Base-by-base conservation (phyloP, 2,888 invertebrate genomes). In the Chelonus formosanus region DNA sequence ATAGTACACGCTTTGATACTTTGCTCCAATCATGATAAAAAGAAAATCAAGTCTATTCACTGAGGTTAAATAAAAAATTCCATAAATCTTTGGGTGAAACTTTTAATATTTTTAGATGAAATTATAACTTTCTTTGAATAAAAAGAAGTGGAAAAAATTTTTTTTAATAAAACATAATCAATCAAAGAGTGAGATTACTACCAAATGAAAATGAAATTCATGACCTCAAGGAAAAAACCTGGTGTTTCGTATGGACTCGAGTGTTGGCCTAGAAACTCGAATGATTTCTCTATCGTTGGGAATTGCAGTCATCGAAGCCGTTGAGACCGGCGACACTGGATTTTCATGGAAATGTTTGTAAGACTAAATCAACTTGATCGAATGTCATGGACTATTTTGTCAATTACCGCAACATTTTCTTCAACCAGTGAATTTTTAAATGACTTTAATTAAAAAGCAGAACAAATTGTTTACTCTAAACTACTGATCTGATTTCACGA, bases 231-330 rank as follows among this genome's bases (percentile, higher is more conserved):
- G 50, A 61, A 62, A 60, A 65, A 60, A 35, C 8, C 31, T 32
- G 3, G 6, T 52, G 32, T 52, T 6, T 31, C 32, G 31, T 52
- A 34, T 6, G 35, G 20, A 7, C 47, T 45, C 34, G 47, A 60
- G 10, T 40, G 50, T 55, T 62, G 67, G 62, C 67, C 67, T 67
- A 67, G 67, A 67, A 66, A 66, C 43, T 56, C 31, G 36, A 66
- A 61, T 66, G 61, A 67, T 67, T 67, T 67, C 67, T 67, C 67
- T 58, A 67, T 62, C 56, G 61, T 56, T 32, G 35, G 47, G 59
- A 48, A 47, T 36, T 47, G 40, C 58, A 45, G 20, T 47, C 52
- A 32, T 2, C 52, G 8, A 48, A n/a, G 6, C 7, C 4, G n/a
- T 48, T 3, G 31, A 52, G 52, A 52, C 52, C 32, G 53, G 8